Evolutionary conservation across 2,797 vertebrate species (phyloP).

Genomic region (Hyperoplus lanceolatus): DNA sequence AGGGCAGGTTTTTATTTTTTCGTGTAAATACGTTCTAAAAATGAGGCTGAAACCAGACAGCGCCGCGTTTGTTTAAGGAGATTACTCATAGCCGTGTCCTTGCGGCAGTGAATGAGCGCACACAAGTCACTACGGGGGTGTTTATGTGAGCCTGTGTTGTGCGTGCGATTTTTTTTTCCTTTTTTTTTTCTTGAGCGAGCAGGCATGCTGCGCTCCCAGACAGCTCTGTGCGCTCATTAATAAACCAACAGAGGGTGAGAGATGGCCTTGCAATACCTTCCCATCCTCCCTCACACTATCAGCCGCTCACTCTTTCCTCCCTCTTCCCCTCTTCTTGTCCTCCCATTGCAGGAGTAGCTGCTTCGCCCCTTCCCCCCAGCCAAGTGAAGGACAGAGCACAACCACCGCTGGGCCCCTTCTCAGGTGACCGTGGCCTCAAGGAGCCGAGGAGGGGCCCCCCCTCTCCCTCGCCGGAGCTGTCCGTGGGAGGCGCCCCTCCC

Average conservation of each 20-base stretch:
- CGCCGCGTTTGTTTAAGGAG: conserved; percentile 62
- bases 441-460: conserved; percentile 93
- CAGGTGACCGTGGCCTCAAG: conserved; percentile 91
- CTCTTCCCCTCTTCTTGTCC: conserved; percentile 14
- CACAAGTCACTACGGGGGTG: conserved; percentile 38
- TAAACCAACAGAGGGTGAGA: conserved; percentile 82
- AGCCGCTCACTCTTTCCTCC: conserved; percentile 49
- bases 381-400: conserved; percentile 88
- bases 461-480: conserved; percentile 76
- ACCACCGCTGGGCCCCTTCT: conserved; percentile 84
- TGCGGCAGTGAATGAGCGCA: conserved; percentile 60
- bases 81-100: conserved; percentile 66
- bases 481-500: conserved; percentile 84
- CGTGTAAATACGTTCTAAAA: conserved; percentile 45
- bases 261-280: conserved; percentile 81
- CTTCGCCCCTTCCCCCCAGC: conserved; percentile 86
- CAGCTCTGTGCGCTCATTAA: conserved; percentile 82
- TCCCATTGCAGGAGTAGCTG: conserved; percentile 80
- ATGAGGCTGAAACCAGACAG: conserved; percentile 44
- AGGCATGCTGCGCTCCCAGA: conserved; percentile 77
- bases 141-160: conserved; percentile 40
- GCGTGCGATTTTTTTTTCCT: conserved; percentile 32
- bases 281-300: conserved; percentile 65
- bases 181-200: conserved; percentile 59
- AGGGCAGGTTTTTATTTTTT: conserved; percentile 50